Percentiles rank a stretch among this genome's conserved stretches.
Conservation (phyloP, 2,888 invertebrate species). For the Aleiodes leptofemur region DNA sequence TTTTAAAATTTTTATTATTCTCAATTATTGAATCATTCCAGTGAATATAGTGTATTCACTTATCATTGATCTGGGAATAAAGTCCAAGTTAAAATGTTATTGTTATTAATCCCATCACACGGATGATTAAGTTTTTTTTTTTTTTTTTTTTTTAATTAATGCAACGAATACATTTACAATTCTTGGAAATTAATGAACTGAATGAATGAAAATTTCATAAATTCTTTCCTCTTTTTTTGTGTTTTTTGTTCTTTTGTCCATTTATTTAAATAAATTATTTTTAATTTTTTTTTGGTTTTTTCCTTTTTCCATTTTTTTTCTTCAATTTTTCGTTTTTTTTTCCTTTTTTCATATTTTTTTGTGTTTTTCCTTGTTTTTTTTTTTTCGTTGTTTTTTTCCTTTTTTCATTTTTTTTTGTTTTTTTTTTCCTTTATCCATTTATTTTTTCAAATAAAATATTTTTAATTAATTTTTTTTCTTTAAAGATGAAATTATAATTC, state of each 20-base stretch:
- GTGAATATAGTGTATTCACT: constrained; percentile 2
- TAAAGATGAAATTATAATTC: constrained; percentile 12
- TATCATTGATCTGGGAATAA: constrained; percentile 12
- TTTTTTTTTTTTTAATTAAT: background rate
- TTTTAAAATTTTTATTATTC: background rate
- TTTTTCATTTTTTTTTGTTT: background rate
- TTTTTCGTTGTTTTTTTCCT: background rate
- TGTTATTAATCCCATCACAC: background rate
- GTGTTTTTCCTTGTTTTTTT: too few species aligned
- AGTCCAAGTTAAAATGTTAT: constrained; percentile 13
- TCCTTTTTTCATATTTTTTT: background rate
- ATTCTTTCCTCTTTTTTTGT: background rate
- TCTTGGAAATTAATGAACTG: background rate
- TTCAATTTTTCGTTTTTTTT: too few species aligned
- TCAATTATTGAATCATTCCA: constrained; percentile 16
- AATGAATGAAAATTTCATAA: background rate
- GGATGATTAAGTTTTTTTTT: background rate
- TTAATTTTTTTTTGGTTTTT: too few species aligned
- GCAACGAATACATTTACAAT: background rate
- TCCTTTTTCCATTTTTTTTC: background rate
- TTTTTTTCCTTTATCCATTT: background rate
- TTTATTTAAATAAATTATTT: too few species aligned
- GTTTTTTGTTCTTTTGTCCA: too few species aligned
- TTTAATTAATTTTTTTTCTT: background rate
- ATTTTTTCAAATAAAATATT: background rate